Evolutionary conservation across 2,888 invertebrate genomes (phyloP).

Genomic region (Brachyptera risi): DNA sequence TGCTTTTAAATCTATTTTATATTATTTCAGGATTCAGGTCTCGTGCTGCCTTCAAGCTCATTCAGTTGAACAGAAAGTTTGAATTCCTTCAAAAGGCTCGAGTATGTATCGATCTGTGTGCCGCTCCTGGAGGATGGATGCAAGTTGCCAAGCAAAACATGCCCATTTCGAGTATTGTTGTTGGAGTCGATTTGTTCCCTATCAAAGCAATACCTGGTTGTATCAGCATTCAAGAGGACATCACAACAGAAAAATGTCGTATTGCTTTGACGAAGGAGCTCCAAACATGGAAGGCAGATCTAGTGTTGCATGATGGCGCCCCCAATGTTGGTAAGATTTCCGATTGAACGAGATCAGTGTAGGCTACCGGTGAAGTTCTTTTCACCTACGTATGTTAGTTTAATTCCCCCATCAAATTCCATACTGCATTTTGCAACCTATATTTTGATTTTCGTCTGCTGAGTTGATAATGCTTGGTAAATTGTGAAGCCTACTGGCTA

Average conservation of each 20-base stretch:
- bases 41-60: conserved; percentile 98
- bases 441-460: too few relatives aligned
- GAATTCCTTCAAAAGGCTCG: conserved; percentile 93
- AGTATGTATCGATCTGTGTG: conserved; percentile 97
- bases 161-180: conserved; percentile 91
- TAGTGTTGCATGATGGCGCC: conserved; percentile 95
- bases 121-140: conserved; percentile 99
- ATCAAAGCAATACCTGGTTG: conserved; percentile 89
- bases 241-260: conserved; percentile 92
- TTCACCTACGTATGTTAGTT: too few relatives aligned
- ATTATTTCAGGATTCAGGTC: conserved; percentile 78
- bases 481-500: too few relatives aligned
- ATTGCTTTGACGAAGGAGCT: conserved; percentile 76
- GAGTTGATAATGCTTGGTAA: too few relatives aligned
- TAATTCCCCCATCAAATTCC: too few relatives aligned
- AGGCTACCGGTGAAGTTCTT: too few relatives aligned
- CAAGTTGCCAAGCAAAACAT: conserved; percentile 97
- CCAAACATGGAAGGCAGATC: conserved; percentile 95
- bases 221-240: conserved; percentile 87
- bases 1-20: too few relatives aligned
- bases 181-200: conserved; percentile 95
- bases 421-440: too few relatives aligned
- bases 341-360: too few relatives aligned
- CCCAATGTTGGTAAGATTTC: conserved; percentile 77
- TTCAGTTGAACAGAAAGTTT: conserved; percentile 95